A percentile compares a stretch with the other conserved stretches of the same genome.
Evolutionary conservation across 1,140 invertebrate species (phyloP).

Genomic region (Drosophila carrolli): DNA sequence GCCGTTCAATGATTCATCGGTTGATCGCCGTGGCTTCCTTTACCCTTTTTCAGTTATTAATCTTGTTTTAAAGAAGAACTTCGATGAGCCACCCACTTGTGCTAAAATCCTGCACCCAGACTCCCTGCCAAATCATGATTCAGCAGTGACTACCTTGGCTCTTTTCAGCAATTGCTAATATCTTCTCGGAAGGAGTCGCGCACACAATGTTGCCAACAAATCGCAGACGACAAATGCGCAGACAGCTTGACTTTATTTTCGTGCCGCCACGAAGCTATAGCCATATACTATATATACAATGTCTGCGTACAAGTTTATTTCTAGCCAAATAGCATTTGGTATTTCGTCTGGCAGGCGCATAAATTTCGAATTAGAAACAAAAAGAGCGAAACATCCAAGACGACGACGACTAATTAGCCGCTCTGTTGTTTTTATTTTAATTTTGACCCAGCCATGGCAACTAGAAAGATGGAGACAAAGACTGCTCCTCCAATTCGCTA

Average conservation of each 20-base stretch:
- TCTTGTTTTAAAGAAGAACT: not conserved
- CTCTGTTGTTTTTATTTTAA: constrained; percentile 69
- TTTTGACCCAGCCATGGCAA: constrained; percentile 47
- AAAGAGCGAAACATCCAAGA: constrained; percentile 45
- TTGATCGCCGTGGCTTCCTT: constrained; percentile 21
- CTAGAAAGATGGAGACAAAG: constrained; percentile 2
- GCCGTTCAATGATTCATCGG: constrained; percentile 33
- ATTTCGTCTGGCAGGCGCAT: constrained; percentile 70
- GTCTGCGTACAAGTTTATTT: constrained; percentile 62
- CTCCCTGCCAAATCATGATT: not conserved
- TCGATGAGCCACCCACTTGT: not conserved
- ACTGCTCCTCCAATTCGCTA: constrained; percentile 21
- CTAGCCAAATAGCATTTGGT: constrained; percentile 71
- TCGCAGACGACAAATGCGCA: constrained; percentile 57
- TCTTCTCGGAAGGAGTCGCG: constrained; percentile 10
- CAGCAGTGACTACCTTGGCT: not conserved
- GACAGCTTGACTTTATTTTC: constrained; percentile 71
- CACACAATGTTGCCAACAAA: constrained; percentile 50
- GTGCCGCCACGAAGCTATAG: constrained; percentile 29
- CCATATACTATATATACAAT: constrained; percentile 43
- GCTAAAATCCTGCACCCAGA: not conserved
- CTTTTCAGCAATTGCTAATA: constrained; percentile 1
- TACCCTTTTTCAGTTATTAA: not conserved
- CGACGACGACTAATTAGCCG: constrained; percentile 63
- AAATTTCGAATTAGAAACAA: constrained; percentile 64